These are phyloP conservation scores for Nematolebias whitei DNA, from an alignment of 2,113 vertebrate genomes.

Conservation along the genomic window DNA sequence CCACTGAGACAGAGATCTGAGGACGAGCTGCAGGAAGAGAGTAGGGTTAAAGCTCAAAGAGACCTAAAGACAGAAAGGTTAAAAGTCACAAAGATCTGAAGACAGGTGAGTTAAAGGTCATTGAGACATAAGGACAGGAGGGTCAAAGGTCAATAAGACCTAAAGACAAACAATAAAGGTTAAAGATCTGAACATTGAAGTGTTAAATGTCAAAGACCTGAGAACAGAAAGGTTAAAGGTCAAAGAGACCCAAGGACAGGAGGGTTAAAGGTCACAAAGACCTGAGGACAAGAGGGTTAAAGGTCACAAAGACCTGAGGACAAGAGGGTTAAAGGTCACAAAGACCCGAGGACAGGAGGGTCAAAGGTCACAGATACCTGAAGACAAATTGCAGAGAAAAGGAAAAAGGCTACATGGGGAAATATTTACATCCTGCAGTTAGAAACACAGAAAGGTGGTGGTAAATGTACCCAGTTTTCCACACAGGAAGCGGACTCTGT, in stretches of 20 bases:
- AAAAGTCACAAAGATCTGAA: no score
- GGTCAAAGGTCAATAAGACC: constrained; percentile 77
- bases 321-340: no score
- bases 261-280: constrained; percentile 69
- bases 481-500: constrained; percentile 93
- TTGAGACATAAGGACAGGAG: no score
- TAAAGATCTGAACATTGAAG: no score
- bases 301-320: no score
- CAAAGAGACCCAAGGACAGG: not conserved
- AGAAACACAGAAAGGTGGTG: not conserved
- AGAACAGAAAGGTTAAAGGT: constrained; percentile 10
- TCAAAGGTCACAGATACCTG: not conserved
- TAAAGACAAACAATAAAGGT: constrained; percentile 90
- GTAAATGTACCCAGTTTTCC: constrained; percentile 87
- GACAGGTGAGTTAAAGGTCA: no score
- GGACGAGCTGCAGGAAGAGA: constrained; percentile 83
- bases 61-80: not conserved
- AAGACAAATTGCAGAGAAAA: not conserved
- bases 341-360: not conserved
- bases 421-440: not conserved
- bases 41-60: not conserved
- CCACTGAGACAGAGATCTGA: constrained; percentile 85
- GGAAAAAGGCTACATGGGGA: not conserved
- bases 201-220: no score
- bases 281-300: constrained; percentile 91